Percentiles rank a stretch among this genome's conserved stretches.
phyloP scores from a whole-genome alignment of 2,888 invertebrate genomes.

The Limulus polyphemus region DNA sequence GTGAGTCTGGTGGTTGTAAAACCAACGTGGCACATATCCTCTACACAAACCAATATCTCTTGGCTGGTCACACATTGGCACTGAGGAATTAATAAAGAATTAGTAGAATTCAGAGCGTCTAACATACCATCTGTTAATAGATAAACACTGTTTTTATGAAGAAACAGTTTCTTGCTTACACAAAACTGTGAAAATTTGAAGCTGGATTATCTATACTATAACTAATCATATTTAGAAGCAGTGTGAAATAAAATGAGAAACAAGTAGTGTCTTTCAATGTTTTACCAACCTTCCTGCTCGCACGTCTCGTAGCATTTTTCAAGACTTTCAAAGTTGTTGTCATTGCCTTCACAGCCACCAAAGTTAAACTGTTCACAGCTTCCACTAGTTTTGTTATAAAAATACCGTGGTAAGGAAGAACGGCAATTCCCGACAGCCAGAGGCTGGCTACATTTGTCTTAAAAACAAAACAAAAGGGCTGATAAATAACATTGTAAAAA shows the following conservation, averaged over 20 bases:
- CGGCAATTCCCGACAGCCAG: slow-evolving; percentile 27
- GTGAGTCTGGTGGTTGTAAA: slow-evolving; percentile 32
- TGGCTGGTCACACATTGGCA: slow-evolving; percentile 26
- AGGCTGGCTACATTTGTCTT: slow-evolving; percentile 29
- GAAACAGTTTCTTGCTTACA: too few relatives aligned
- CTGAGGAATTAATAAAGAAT: slow-evolving; percentile 6
- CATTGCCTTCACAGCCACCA: slow-evolving; percentile 31
- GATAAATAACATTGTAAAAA: slow-evolving; percentile 1
- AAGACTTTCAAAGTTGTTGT: slow-evolving; percentile 27
- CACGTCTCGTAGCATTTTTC: slow-evolving; percentile 17
- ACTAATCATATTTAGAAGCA: neutral
- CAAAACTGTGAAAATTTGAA: too few relatives aligned
- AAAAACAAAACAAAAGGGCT: neutral
- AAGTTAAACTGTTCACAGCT: slow-evolving; percentile 29
- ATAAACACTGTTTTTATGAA: too few relatives aligned
- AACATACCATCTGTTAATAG: too few relatives aligned
- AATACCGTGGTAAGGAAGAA: slow-evolving; percentile 23
- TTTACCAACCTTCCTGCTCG: slow-evolving; percentile 6
- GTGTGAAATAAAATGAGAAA: neutral
- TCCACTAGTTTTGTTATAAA: slow-evolving; percentile 26
- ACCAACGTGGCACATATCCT: slow-evolving; percentile 32
- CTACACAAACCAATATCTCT: slow-evolving; percentile 28
- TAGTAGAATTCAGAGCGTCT: too few relatives aligned
- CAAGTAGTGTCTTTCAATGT: neutral
- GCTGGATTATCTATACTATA: neutral